Base-by-base conservation (phyloP, 2,113 vertebrate genomes). In the Polyodon spathula region DNA sequence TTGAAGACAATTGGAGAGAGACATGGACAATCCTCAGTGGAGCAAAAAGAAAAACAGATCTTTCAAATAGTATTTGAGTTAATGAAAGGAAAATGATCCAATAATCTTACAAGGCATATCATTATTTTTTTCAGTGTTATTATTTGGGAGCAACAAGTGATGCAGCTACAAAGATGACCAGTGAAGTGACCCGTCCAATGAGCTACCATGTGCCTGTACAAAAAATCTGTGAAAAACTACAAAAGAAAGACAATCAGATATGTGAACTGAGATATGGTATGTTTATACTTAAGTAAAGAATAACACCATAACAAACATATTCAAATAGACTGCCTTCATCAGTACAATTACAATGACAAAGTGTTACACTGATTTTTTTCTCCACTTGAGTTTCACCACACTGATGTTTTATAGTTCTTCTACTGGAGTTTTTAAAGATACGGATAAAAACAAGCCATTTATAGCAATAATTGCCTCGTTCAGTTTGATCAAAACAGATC, bases 181-280 rank as follows among this genome's bases (percentile, higher is more conserved):
- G 81, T 27, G 84, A 90, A 58, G 85, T 92, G 59, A 76, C 74
- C 2, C 82, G 68, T 5, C 80, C 70, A 0, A 77, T 88, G 77
- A 77, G 78, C 51, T 82, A 71, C 15, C 82, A 84, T 0, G 48
- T 90, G 43, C 85, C 87, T 0, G 71, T 78, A 1, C 37, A 50
- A 17, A 92, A 90, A 70, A 84, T 88, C 54, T 90, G 83, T 58
- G 80, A 83, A 42, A 86, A 84, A 10, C 74, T 88, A 43, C 81
- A 81, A 63, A 76, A 51, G 58, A 67, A 60, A 51, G 87, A 89
- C 71, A 71, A 40, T 59, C 79, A 82, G 73, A 89, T 87, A 64
- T 86, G 83, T 69, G 78, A 91, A 43, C 78, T 91, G 4, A 77
- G 76, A 79, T 81, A 88, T 5, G 77, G 84, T 86, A 84, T 42